phyloP scores from a whole-genome alignment of 2,797 vertebrate genomes.

The Meriones psammophilus region DNA sequence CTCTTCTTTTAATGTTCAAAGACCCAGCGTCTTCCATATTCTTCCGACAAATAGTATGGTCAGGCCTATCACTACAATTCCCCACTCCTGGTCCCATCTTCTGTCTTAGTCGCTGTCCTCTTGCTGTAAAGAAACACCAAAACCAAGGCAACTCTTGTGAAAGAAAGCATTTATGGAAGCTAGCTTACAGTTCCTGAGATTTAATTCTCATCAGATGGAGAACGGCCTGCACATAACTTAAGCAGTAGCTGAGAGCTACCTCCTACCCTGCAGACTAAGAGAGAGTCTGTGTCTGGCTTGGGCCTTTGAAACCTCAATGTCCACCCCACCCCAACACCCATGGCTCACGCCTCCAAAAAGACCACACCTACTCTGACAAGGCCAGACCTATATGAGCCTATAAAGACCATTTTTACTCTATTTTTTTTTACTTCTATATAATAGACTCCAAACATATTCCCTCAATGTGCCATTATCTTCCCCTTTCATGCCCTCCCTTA shows the following conservation, averaged over 20 bases:
- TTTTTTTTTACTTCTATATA: neutral
- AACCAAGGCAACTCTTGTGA: neutral
- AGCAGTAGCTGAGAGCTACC: neutral
- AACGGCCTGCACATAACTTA: neutral
- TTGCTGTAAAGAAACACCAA: neutral
- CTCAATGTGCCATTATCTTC: neutral
- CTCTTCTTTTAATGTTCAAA: neutral
- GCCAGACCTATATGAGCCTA: neutral
- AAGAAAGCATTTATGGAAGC: neutral
- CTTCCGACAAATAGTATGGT: neutral
- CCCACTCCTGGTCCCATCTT: neutral
- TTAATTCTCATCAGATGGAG: neutral
- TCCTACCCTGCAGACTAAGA: neutral
- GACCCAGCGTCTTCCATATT: neutral
- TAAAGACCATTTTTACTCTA: neutral
- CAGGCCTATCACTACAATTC: neutral
- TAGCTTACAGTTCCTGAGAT: neutral
- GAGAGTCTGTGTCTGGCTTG: neutral
- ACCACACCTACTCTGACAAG: neutral
- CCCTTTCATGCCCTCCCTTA: neutral
- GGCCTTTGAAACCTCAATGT: neutral
- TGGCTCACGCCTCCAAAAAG: neutral
- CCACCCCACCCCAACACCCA: neutral
- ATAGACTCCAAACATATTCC: neutral
- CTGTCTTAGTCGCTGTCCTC: neutral